Base-by-base conservation (phyloP, 2,797 vertebrate species). In the Pseudochirops cupreus region DNA sequence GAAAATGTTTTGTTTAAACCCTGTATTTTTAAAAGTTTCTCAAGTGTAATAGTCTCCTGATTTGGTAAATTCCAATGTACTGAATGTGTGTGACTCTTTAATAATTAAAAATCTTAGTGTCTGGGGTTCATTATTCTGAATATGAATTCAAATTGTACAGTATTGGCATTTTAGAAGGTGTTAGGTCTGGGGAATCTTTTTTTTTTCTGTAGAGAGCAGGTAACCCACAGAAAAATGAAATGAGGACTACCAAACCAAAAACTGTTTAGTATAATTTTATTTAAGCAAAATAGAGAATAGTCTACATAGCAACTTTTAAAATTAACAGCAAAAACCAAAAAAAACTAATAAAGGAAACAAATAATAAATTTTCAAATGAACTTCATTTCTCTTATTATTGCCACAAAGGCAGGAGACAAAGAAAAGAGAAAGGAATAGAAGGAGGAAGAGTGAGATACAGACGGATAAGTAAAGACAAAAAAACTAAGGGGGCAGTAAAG, bases 301-400 rank as follows among this genome's bases (percentile, higher is more conserved):
- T 62, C 92, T 67, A 91, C 56, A 56, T 10, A 90, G 93, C 89
- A 29, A 33, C 33, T 93, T 94, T 92, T 59, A 95, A 95, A 82
- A 31, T n/a, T 46, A 59, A 33, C 59, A 14, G 26, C 59, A 54
- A 21, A 91, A 55, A 91, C n/a, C 5, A 46, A 1, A 33, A 54
- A 26, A 67, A 12, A 16, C 67, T 87, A 94, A 26, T 91, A 94
- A 94, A 82, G 91, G 4, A 18, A 95, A 87, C 13, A 92, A 26
- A 91, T 90, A 94, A 95, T n/a, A 67, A 67, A n/a, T 74, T 74
- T 74, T 74, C 33, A 74, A n/a, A 74, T 93, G 90, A 87, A 91
- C 92, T 95, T 96, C 59, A 91, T 0, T 92, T 96, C 39, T 90
- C 74, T 90, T n/a, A 56, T 96, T 89, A 58, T 94, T 56, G 92